Percentiles rank a stretch among this genome's conserved stretches.
Evolutionary conservation across 2,113 vertebrate genomes (phyloP).

Genomic region (Eonycteris spelaea): DNA sequence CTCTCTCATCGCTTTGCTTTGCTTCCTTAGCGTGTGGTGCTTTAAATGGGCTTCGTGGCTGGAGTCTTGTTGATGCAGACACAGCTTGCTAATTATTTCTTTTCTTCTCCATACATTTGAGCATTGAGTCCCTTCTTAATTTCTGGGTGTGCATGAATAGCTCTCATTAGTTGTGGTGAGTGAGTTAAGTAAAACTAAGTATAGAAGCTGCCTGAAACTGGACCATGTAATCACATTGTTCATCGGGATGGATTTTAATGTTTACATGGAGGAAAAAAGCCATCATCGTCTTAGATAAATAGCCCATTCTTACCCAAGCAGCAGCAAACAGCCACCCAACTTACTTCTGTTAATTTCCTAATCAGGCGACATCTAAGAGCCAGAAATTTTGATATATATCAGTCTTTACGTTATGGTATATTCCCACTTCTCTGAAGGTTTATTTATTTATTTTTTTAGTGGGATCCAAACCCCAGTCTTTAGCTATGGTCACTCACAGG

Average conservation of each 20-base stretch:
- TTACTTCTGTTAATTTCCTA: background rate
- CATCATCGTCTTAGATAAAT: background rate
- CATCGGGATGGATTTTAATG: slow-evolving; percentile 34
- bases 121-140: slow-evolving; percentile 7
- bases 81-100: slow-evolving; percentile 28
- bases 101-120: slow-evolving; percentile 1
- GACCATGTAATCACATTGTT: slow-evolving; percentile 29
- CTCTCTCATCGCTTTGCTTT: background rate
- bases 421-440: background rate
- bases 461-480: background rate
- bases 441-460: background rate
- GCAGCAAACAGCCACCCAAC: background rate
- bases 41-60: slow-evolving; percentile 5
- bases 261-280: background rate
- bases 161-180: slow-evolving; percentile 28
- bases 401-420: background rate
- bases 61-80: background rate
- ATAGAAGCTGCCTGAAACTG: background rate
- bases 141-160: slow-evolving; percentile 15
- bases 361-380: background rate
- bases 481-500: background rate
- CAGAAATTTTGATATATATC: background rate
- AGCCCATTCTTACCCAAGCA: background rate
- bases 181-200: slow-evolving; percentile 38
- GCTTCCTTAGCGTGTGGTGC: background rate